Base-by-base conservation (phyloP, 2,797 vertebrate genomes). In the Malacoctenus gilli region DNA sequence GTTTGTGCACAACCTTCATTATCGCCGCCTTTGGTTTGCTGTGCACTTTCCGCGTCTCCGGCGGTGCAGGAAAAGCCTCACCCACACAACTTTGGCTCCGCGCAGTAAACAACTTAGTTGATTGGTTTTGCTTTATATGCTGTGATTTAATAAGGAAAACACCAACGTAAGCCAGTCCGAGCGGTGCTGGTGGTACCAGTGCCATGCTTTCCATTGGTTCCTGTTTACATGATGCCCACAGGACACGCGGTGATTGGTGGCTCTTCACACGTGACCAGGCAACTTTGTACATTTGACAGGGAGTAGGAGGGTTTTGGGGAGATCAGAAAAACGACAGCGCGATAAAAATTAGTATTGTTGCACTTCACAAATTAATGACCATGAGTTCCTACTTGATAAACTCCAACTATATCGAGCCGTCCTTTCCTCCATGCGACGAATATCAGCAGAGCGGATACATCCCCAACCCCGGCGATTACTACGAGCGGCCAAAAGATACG, bases 371-470 rank as follows among this genome's bases (percentile, higher is more conserved):
- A 98, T 98, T 97, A 98, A 97, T 97, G 95, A 95, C 94, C 95
- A 98, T 98, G 96, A 98, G 96, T 94, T 97, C 96, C 93, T 98
- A 96, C 94, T 96, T 98, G 95, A 97, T 98, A 94, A 98, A 97
- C 95, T 97, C 95, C 92, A 98, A 96, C 95, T 98, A 98, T 91
- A 95, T 96, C 92, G 96, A 97, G 89, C 96, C 96, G 84, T 96
- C 96, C 90, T 97, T 98, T 90, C 95, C 95, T 87, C 95, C 95
- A 86, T 98, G 96, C 93, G 96, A 97, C 88, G 96, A 98, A 89
- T 97, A 95, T 77, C 92, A 94, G 88, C 94, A 95, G 90, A 96
- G 92, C 91, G 91, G 93, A 92, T 93, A 93, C 89, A 90, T 94
- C 79, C 89, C 92, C 71, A 87, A 87, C 85, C 89, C 91, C 35